A percentile compares a stretch with the other conserved stretches of the same genome.
Conservation (phyloP, 2,888 invertebrate species). For the Boloria selene region DNA sequence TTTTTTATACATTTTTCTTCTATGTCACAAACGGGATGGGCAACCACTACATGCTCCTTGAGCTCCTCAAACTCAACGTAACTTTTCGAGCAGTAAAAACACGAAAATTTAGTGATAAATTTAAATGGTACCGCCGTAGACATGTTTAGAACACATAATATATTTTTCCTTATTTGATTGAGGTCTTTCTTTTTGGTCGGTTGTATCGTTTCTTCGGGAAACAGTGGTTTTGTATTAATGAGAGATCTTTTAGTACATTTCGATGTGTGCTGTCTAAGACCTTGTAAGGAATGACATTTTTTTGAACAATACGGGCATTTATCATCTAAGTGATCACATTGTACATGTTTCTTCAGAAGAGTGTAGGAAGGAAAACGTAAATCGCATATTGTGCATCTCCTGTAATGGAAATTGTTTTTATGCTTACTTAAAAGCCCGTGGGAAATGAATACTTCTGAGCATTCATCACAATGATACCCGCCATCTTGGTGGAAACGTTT, state of each 20-base stretch:
- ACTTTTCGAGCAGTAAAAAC: constrained; percentile 69
- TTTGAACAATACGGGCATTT: constrained; percentile 62
- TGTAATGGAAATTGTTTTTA: constrained; percentile 57
- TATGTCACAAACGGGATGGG: constrained; percentile 66
- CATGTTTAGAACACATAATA: constrained; percentile 69
- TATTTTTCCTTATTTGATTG: constrained; percentile 64
- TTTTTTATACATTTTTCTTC: constrained; percentile 66
- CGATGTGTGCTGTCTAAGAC: constrained; percentile 59
- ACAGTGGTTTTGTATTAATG: constrained; percentile 40
- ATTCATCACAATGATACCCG: constrained; percentile 63
- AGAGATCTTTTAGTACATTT: constrained; percentile 59
- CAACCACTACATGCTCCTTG: constrained; percentile 56
- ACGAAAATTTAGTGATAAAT: constrained; percentile 66
- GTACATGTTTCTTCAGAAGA: constrained; percentile 58
- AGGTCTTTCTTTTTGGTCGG: constrained; percentile 59
- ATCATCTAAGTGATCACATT: constrained; percentile 57
- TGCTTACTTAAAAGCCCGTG: constrained; percentile 51
- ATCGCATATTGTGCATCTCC: constrained; percentile 60
- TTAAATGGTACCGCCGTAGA: constrained; percentile 72
- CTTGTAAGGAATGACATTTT: constrained; percentile 57
- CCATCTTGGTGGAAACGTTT: constrained; percentile 56
- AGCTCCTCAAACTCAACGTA: constrained; percentile 67
- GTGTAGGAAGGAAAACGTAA: constrained; percentile 53
- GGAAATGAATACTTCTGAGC: constrained; percentile 54
- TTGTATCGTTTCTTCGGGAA: constrained; percentile 35